Evolutionary conservation across 1,140 invertebrate species (phyloP), one percentile per base, ranked within the genome.

Genomic region (Stegodyphus dumicola): DNA sequence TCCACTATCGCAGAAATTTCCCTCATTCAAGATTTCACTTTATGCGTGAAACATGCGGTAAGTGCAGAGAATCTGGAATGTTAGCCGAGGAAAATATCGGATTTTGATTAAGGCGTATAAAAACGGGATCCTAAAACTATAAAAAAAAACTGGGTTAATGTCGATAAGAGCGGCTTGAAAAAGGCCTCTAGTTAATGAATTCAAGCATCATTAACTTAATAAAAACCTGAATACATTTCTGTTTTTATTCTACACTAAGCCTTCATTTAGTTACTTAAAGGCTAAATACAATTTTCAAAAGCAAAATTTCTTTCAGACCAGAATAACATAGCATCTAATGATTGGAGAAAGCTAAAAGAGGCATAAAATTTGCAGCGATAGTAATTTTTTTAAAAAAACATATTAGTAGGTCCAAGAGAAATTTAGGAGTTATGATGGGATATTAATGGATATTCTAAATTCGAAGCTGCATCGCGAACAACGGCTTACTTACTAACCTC

Each of bases 101-200:
- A 81, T 73, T 81, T 81, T 81, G 78, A 81, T 81, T 81, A 81
- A 81, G 69, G 53, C 9, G 18, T 64, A 81, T 73, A 81, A 81
- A 81, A 81, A 13, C 54, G 18, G 53, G 70, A 65, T 81, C 54
- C 67, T 73, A 73, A 73, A 71, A 73, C 49, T 18, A 73, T 73
- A 11, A 77, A 81, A 81, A n/a, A 73, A 81, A 73, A 51, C 64
- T 64, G 56, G 78, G 78, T 74, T 81, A 81, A 81, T 73, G 70
- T 52, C 69, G 78, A 81, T 81, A 71, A 60, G 78, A 49, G 13
- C 13, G 51, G 70, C 56, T 49, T 18, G 67, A 18, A 17, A 18
- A 73, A 73, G 70, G 17, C 64, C 56, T 60, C 10, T 7, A 60
- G 67, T 81, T 81, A 81, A 81, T 81, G 78, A 81, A 81, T 81